Evolutionary conservation across 2,797 vertebrate genomes (phyloP).

Genomic region (Gymnothorax reevesii): DNA sequence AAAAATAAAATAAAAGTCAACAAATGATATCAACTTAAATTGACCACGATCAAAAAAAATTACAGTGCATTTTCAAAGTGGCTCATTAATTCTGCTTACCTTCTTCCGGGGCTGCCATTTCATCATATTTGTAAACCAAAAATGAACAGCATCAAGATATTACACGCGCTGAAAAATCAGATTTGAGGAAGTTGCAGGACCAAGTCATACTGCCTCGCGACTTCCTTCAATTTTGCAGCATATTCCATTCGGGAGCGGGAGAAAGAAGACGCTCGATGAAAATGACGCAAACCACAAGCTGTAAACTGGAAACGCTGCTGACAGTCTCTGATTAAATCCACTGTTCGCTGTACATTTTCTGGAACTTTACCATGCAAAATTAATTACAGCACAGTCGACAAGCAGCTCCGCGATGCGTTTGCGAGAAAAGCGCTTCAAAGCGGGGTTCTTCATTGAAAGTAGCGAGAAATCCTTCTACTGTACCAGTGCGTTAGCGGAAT

Average conservation of each 20-base stretch:
- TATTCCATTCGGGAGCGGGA: conserved; percentile 38
- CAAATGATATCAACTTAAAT: not conserved
- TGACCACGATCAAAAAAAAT: not conserved
- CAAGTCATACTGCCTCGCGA: conserved; percentile 62
- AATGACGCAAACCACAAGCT: conserved; percentile 3
- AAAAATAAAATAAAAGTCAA: not conserved
- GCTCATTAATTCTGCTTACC: conserved; percentile 60
- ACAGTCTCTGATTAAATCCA: conserved; percentile 3
- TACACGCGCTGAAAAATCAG: conserved; percentile 60
- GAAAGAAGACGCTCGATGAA: not conserved
- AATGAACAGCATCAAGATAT: conserved; percentile 74
- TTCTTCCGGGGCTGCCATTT: conserved; percentile 92
- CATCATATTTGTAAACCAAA: conserved; percentile 85
- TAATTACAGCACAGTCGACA: conserved; percentile 12
- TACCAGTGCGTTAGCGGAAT: not conserved
- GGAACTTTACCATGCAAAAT: conserved; percentile 15
- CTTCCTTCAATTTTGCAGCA: conserved; percentile 57
- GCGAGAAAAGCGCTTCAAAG: conserved; percentile 5
- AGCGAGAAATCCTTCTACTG: not conserved
- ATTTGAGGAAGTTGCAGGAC: conserved; percentile 57
- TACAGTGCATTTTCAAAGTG: not conserved
- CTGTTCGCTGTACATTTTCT: conserved; percentile 19
- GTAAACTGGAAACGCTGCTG: not conserved
- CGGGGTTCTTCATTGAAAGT: conserved; percentile 17
- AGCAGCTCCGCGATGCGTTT: not conserved